Base-by-base conservation (phyloP, 2,797 vertebrate species). In the Poecilia velifera region DNA sequence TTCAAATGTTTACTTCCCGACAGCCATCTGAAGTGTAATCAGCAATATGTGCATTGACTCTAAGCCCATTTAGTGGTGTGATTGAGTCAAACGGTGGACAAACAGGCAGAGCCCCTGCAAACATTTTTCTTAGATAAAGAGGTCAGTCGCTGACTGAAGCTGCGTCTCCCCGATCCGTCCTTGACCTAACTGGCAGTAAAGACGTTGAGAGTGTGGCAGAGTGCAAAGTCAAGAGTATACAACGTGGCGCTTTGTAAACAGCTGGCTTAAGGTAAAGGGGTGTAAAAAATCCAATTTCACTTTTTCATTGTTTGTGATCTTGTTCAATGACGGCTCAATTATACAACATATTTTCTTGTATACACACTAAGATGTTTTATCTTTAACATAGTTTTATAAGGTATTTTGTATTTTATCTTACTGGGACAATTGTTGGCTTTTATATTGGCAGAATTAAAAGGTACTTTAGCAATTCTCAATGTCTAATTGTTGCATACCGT, bases 1-100 rank as follows among this genome's bases (percentile, higher is more conserved):
- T 90, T 90, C 86, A 90, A 91, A 92, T 94, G 91, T 94, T 94
- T 92, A 88, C 87, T 84, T 81, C 82, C 84, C 89, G 89, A 92
- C 71, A 88, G 68, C 83, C 92, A 72, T 82, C 86, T 86, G 87
- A 90, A 90, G 86, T 87, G 86, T 89, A 92, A 93, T 93, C 87
- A 91, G 88, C 85, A 73, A 2, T 86, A 88, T 92, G 90, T 91
- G 88, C 83, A 79, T 81, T 84, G 82, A 90, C 84, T 87, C 76
- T 87, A 76, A 82, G 87, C 79, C 86, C 89, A 86, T 90, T 89
- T 92, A 90, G 82, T 66, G 84, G 75, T 47, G 73, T 75, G 89
- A 87, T 86, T 90, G 90, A 89, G 90, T 91, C 78, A 73, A 87
- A 85, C 8, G 36, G 72, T 80, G 85, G 88, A 91, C 90, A 94